Conservation (phyloP, 2,888 invertebrate species). For the Drosophila differens region DNA sequence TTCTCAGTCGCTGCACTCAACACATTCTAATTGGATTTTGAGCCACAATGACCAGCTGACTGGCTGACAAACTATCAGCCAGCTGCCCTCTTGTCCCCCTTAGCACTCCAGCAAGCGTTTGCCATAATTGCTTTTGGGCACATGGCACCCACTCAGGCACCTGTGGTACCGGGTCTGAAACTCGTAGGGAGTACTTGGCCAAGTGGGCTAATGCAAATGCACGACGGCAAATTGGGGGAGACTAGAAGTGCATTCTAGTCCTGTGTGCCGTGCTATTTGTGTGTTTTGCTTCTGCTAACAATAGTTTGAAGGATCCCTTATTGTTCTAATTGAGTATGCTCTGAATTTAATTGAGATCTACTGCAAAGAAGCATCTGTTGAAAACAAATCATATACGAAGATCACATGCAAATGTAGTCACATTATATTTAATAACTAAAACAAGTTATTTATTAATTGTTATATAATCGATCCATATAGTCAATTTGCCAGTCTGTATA, state of each 20-base stretch:
- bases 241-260: slow-evolving; percentile 21
- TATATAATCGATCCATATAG: neutral
- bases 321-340: neutral
- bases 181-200: slow-evolving; percentile 13
- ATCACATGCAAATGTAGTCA: neutral
- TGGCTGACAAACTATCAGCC: slow-evolving; percentile 16
- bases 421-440: neutral
- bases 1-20: slow-evolving; percentile 46
- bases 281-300: neutral
- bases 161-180: slow-evolving; percentile 23
- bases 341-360: neutral
- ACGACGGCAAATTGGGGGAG: slow-evolving; percentile 14
- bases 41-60: slow-evolving; percentile 61
- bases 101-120: slow-evolving; percentile 4
- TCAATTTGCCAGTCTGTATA: neutral
- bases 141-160: slow-evolving; percentile 45
- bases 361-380: neutral
- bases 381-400: neutral
- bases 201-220: slow-evolving; percentile 62
- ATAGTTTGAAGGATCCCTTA: neutral
- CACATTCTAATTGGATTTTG: slow-evolving; percentile 73
- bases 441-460: neutral
- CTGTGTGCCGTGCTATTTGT: slow-evolving; percentile 5
- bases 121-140: slow-evolving; percentile 70
- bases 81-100: neutral